Evolutionary conservation across 2,113 vertebrate genomes (phyloP).

Genomic region (Embiotoca jacksoni): DNA sequence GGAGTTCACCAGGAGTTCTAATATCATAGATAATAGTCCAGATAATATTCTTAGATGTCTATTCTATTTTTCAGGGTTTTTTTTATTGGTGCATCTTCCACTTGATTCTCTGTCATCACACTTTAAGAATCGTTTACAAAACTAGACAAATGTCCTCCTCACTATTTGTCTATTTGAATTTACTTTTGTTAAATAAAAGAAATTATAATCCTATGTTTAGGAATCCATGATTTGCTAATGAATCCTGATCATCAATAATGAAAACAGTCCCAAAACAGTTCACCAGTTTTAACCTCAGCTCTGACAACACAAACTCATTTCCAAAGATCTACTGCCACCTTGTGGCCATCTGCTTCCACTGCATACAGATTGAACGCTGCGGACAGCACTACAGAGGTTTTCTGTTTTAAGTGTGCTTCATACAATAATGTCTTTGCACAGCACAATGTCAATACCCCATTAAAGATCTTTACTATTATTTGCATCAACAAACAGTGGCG

Average conservation of each 20-base stretch:
- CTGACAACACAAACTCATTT: neutral
- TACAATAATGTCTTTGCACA: neutral
- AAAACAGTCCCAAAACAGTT: neutral
- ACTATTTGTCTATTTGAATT: neutral
- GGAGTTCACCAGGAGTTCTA: too few species aligned
- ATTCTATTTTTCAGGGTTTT: too few species aligned
- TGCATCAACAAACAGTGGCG: neutral
- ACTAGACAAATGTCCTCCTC: neutral
- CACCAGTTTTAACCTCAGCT: too few species aligned
- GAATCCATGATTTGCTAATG: neutral
- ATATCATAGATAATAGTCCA: too few species aligned
- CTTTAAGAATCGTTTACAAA: too few species aligned
- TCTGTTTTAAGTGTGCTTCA: too few species aligned
- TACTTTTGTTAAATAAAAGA: neutral
- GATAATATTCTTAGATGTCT: too few species aligned
- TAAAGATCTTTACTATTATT: neutral
- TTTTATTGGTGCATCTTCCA: too few species aligned
- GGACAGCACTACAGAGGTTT: neutral
- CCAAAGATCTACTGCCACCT: constrained; percentile 58
- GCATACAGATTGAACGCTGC: neutral
- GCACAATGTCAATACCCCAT: neutral
- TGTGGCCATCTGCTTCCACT: constrained; percentile 44
- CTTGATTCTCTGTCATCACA: too few species aligned
- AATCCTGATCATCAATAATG: neutral
- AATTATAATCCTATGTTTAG: too few species aligned